Base-by-base conservation (phyloP, 2,888 invertebrate species). In the Fragum whitleyi region DNA sequence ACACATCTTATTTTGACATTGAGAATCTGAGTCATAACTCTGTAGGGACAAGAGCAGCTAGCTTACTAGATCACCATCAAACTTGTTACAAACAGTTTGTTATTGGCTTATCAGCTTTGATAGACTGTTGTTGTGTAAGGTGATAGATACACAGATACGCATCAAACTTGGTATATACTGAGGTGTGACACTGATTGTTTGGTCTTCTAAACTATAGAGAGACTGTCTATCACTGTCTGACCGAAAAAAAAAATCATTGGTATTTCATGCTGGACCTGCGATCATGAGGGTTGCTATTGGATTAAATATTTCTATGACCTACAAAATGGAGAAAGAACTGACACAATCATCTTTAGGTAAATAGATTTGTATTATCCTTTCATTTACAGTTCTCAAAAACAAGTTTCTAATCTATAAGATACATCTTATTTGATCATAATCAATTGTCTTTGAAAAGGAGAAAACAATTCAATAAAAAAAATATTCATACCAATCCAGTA, bases 201-300 rank as follows among this genome's bases (percentile, higher is more conserved):
- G 2, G 19, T 47, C 47, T 47, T 5, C 7, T 14, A 47, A 19
- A 19, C 14, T 47, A 16, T 47, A 14, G 14, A 14, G 39, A 9
- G 7, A 39, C 14, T 39, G 6, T 39, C 6, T 14, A 39, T 39
- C 39, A 39, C 39, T 39, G 14, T 39, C 39, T 39, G 39, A 39
- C n/a, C n/a, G n/a, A n/a, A n/a, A n/a, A n/a, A n/a, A n/a, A n/a
- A n/a, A n/a, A n/a, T n/a, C n/a, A n/a, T n/a, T n/a, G n/a, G n/a
- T n/a, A n/a, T n/a, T n/a, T n/a, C n/a, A n/a, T n/a, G n/a, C n/a
- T n/a, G n/a, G n/a, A 36, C 32, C 32, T 14, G 59, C 28, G 1
- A 61, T n/a, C 29, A 61, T 61, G 61, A 32, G 61, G 32, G 61
- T 61, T 11, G n/a, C n/a, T 32, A 61, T 19, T 32, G n/a, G 61